Conservation (phyloP, 2,113 vertebrate genomes). For the Brachyhypopomus occidentalis region DNA sequence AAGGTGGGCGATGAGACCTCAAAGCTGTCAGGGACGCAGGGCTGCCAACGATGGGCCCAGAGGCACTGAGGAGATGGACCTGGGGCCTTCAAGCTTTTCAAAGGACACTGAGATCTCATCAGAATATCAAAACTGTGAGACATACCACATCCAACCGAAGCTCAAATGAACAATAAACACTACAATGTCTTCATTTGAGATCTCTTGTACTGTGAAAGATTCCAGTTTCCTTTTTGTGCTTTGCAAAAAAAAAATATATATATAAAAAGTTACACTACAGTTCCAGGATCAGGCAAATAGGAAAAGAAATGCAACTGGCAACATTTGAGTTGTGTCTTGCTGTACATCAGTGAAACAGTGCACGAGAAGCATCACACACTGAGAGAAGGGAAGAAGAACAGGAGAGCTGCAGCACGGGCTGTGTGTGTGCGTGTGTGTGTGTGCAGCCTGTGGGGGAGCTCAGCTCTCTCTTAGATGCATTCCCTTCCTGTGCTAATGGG, state of each 20-base stretch:
- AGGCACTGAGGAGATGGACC: slow-evolving; percentile 10
- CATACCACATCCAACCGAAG: slow-evolving; percentile 12
- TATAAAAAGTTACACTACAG: neutral
- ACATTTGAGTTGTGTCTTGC: neutral
- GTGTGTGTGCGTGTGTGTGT: too few species aligned
- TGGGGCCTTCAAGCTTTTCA: neutral
- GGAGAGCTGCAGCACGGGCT: slow-evolving; percentile 1
- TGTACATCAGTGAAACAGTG: neutral
- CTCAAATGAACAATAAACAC: neutral
- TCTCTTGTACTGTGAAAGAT: neutral
- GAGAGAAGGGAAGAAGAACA: neutral
- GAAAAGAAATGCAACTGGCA: neutral
- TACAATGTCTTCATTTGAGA: neutral
- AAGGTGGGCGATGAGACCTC: slow-evolving; percentile 39
- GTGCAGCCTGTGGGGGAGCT: slow-evolving; percentile 3
- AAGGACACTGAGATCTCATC: slow-evolving; percentile 12
- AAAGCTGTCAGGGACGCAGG: slow-evolving; percentile 34
- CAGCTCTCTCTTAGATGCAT: slow-evolving; percentile 37
- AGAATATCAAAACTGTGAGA: slow-evolving; percentile 29
- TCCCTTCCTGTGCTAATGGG: slow-evolving; percentile 30
- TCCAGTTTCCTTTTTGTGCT: neutral
- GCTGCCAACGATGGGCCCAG: slow-evolving; percentile 37
- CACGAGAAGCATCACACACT: neutral
- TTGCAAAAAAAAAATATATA: neutral
- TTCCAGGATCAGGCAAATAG: neutral